Percentiles rank a stretch among this genome's conserved stretches.
Evolutionary conservation across 30 jellyfish, hydroid and myxozoan species (phyloP).

Genomic region (Chrysaora quinquecirrha): DNA sequence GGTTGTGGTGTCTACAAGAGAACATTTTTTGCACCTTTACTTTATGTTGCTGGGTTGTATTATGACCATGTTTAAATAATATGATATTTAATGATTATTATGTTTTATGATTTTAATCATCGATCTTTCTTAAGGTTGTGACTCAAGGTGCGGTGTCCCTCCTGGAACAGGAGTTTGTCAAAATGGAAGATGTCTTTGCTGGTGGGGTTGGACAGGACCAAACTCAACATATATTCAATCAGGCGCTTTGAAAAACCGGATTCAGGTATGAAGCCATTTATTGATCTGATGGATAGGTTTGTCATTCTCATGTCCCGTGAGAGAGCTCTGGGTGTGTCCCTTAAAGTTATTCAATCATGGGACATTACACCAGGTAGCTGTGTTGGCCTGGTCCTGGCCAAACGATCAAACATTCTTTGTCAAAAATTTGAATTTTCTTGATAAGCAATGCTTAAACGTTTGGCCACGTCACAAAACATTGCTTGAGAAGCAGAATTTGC

Average conservation of each 20-base stretch:
- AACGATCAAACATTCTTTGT: no score
- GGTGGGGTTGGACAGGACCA: conserved; percentile 87
- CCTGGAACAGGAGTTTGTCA: conserved; percentile 65
- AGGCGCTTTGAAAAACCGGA: background rate
- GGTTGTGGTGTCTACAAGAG: no score
- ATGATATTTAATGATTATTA: no score
- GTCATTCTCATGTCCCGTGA: conserved; percentile 34
- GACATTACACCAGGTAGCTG: background rate
- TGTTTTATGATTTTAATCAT: no score
- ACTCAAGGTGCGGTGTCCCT: conserved; percentile 48
- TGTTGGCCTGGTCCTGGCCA: background rate
- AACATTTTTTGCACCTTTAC: no score
- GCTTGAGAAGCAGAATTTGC: no score
- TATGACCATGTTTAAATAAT: no score
- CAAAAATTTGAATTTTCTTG: background rate
- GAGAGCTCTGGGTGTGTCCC: background rate
- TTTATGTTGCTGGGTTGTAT: no score
- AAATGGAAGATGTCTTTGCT: conserved; percentile 61
- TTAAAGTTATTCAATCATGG: background rate
- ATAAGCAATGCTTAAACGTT: no score
- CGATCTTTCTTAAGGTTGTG: conserved; percentile 11
- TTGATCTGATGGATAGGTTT: no score
- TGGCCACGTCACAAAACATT: no score
- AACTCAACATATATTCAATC: conserved; percentile 31
- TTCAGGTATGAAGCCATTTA: no score